phyloP scores from a whole-genome alignment of 1,140 invertebrate genomes.

The Drosophila ambigua region DNA sequence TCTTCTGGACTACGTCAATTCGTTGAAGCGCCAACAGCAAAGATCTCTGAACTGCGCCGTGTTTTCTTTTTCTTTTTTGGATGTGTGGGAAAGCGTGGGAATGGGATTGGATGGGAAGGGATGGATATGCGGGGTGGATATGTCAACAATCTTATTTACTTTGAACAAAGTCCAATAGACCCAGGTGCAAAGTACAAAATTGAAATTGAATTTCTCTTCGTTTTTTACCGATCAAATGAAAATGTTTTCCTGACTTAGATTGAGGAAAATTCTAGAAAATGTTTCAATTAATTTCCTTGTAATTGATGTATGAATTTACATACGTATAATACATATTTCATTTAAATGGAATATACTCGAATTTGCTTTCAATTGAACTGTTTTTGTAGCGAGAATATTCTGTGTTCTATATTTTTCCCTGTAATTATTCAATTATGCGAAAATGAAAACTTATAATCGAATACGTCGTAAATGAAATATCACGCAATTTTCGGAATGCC shows the following conservation, averaged over 20 bases:
- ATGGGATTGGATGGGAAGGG: no score
- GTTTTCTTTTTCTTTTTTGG: slow-evolving; percentile 19
- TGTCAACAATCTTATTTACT: slow-evolving; percentile 66
- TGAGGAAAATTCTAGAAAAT: no score
- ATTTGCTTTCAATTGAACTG: no score
- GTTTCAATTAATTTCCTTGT: no score
- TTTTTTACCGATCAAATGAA: not conserved
- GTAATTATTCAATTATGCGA: no score
- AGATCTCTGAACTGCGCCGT: slow-evolving; percentile 42
- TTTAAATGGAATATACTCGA: no score
- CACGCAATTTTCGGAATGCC: slow-evolving; percentile 3
- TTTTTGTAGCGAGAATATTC: not conserved
- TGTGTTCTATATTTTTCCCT: no score
- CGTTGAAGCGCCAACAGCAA: slow-evolving; percentile 3
- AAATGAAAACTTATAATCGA: no score
- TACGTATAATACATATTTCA: no score
- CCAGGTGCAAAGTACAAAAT: slow-evolving; percentile 41
- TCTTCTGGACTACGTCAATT: slow-evolving; percentile 54
- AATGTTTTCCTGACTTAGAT: not conserved
- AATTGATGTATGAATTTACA: no score
- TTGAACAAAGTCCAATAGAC: slow-evolving; percentile 61
- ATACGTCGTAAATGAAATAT: no score
- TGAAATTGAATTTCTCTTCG: slow-evolving; percentile 5
- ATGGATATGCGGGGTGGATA: slow-evolving; percentile 28
- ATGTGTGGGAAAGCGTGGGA: no score